Evolutionary conservation across 2,888 invertebrate species (phyloP).

Genomic region (Lasioglossum lativentre): DNA sequence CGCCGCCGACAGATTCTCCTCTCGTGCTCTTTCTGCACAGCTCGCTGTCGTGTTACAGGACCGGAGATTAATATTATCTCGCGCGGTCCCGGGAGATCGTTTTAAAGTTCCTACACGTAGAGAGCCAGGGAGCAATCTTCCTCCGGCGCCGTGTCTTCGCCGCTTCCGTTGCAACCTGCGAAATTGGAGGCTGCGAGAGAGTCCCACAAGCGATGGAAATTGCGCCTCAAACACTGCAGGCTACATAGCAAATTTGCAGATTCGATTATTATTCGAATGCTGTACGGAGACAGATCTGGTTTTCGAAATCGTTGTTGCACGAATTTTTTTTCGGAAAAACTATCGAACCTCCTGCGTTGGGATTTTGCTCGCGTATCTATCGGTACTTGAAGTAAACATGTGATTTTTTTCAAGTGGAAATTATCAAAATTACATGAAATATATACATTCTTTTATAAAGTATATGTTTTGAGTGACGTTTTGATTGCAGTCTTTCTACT

Average conservation of each 20-base stretch:
- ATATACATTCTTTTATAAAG: no score
- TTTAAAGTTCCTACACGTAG: slow-evolving; percentile 50
- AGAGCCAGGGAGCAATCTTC: slow-evolving; percentile 41
- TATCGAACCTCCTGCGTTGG: no score
- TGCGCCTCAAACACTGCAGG: not conserved
- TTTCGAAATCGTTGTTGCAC: no score
- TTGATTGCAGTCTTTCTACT: no score
- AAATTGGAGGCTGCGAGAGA: slow-evolving; percentile 21
- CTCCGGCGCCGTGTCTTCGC: slow-evolving; percentile 27
- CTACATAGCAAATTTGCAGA: not conserved
- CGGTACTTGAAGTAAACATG: no score
- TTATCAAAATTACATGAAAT: no score
- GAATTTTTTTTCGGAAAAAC: no score
- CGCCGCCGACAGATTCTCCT: slow-evolving; percentile 61
- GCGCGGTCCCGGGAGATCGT: slow-evolving; percentile 45
- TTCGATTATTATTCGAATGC: not conserved
- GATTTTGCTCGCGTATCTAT: no score
- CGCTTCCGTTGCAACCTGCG: slow-evolving; percentile 50
- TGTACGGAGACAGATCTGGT: not conserved
- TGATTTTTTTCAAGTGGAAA: no score
- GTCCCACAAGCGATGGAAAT: not conserved
- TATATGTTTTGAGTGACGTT: no score
- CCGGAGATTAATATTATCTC: slow-evolving; percentile 78
- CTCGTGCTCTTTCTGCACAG: slow-evolving; percentile 12
- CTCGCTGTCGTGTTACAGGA: slow-evolving; percentile 65